Evolutionary conservation across 2,888 invertebrate genomes (phyloP), one percentile per base, ranked within the genome.

Genomic region (Xestia c-nigrum): DNA sequence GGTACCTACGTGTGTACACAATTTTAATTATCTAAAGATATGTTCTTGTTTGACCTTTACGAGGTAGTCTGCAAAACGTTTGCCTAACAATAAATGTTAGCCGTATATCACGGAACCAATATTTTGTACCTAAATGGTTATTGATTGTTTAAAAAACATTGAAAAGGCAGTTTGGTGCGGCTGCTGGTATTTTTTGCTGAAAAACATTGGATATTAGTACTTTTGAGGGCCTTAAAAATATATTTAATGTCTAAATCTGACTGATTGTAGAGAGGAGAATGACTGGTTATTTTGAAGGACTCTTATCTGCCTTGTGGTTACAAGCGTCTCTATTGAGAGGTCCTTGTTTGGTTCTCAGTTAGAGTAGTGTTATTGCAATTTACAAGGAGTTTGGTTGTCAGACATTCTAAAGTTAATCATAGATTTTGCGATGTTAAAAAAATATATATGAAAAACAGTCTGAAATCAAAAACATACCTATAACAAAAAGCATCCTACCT

Each of bases 11-110:
- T 88, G 88, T 88, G 87, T 86, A 88, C 88, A 89, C 85, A 86
- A 88, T 91, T 91, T 92, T 93, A 93, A 93, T 93, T 91, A 92
- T 91, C 78, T 83, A 67, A 74, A 85, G 88, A 88, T 90, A 89
- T 80, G 85, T 86, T 87, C 78, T 12, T 72, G 80, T 79, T 88
- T 88, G 85, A 87, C 87, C 88, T 88, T 86, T 67, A 78, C 63
- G 74, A 78, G 47, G 74, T 61, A 68, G 57, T 61, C 50, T 64
- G 63, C 64, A 69, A 72, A 72, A 67, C 61, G 12, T 72, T 80
- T 76, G 50, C 59, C 70, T 66, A 81, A 83, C 78, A 80, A 82
- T 80, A 67, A 71, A 76, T 73, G 72, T 72, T 43, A 69, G 40
- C 61, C 40, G 40, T 85, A 82, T 76, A 84, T 85, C 82, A 80